Evolutionary conservation across 2,888 invertebrate species (phyloP).

Genomic region (Stenolophus ochropezus): DNA sequence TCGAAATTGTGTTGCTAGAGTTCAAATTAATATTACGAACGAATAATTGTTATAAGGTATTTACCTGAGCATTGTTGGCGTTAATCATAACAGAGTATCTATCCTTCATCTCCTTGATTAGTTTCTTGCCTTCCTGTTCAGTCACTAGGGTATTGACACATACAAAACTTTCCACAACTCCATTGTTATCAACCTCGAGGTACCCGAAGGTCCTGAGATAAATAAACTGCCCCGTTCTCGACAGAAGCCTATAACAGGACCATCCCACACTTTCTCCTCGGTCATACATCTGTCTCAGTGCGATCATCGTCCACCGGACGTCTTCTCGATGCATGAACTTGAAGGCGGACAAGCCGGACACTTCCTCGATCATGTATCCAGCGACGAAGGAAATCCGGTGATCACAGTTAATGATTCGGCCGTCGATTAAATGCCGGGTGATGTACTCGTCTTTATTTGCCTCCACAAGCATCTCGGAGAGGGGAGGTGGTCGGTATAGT

Average conservation of each 20-base stretch:
- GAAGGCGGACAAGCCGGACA: constrained; percentile 91
- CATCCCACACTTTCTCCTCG: constrained; percentile 87
- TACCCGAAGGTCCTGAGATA: constrained; percentile 90
- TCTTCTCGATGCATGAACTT: constrained; percentile 93
- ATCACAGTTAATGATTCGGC: constrained; percentile 92
- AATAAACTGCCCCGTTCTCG: constrained; percentile 89
- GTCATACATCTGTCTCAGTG: constrained; percentile 91
- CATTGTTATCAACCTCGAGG: constrained; percentile 87
- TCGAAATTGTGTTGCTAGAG: too few species aligned
- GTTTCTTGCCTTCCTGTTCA: constrained; percentile 82
- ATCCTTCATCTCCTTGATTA: constrained; percentile 87
- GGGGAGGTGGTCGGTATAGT: constrained; percentile 81
- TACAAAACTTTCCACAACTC: constrained; percentile 88
- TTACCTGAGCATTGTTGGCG: constrained; percentile 55
- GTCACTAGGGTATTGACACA: constrained; percentile 88
- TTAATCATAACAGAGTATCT: constrained; percentile 82
- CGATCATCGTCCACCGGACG: constrained; percentile 91
- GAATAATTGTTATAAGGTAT: neutral
- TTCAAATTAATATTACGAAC: neutral
- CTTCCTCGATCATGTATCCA: constrained; percentile 92
- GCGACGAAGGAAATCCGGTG: constrained; percentile 92
- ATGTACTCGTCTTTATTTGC: constrained; percentile 89
- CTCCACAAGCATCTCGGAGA: constrained; percentile 80
- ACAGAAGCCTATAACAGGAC: constrained; percentile 89
- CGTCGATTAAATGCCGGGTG: constrained; percentile 91